Percentiles rank a stretch among this genome's conserved stretches.
Evolutionary conservation across 2,113 vertebrate species (phyloP).

Genomic region (Oryctolagus cuniculus): DNA sequence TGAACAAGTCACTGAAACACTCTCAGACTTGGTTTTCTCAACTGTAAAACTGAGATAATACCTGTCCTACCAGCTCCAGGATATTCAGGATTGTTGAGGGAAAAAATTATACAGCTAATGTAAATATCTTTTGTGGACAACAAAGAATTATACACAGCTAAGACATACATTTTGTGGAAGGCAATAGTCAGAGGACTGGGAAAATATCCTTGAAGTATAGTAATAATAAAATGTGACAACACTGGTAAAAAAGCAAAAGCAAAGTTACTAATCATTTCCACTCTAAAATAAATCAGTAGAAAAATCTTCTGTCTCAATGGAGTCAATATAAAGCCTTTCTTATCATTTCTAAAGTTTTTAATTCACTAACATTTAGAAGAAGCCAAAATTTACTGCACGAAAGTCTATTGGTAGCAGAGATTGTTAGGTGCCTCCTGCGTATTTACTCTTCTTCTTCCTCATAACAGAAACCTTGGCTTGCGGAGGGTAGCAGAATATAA

Average conservation of each 20-base stretch:
- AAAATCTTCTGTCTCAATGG: neutral
- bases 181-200: neutral
- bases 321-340: slow-evolving; percentile 28
- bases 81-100: neutral
- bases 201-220: neutral
- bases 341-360: neutral
- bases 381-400: slow-evolving; percentile 11
- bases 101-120: slow-evolving; percentile 29
- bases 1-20: neutral
- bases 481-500: neutral
- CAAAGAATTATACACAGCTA: slow-evolving; percentile 15
- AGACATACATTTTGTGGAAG: neutral
- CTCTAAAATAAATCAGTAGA: neutral
- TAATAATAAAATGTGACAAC: slow-evolving; percentile 21
- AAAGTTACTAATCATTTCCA: neutral
- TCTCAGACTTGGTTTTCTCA: slow-evolving; percentile 26
- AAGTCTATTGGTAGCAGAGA: slow-evolving; percentile 32
- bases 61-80: neutral
- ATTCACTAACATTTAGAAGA: neutral
- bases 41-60: neutral
- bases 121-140: slow-evolving; percentile 29
- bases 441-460: neutral
- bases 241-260: neutral
- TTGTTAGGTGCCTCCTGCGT: neutral
- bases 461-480: neutral